Conservation (phyloP, 2,888 invertebrate genomes). For the Hemistola chrysoprasaria region DNA sequence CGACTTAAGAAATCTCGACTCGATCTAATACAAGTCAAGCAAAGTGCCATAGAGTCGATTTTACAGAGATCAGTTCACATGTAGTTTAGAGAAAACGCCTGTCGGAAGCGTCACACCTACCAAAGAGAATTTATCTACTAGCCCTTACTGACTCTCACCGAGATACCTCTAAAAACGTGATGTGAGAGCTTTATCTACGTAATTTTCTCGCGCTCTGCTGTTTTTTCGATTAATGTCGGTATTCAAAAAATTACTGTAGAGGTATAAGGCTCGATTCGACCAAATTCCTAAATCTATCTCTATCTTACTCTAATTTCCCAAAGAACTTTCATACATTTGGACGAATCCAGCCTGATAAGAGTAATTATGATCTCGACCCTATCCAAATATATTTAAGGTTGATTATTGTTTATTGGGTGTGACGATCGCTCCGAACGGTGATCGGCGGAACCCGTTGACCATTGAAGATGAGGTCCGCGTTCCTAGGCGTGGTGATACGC, state of each 20-base stretch:
- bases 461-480: slow-evolving; percentile 15
- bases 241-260: too few species aligned
- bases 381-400: neutral
- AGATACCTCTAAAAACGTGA: too few species aligned
- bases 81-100: slow-evolving; percentile 19
- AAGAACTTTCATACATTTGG: too few species aligned
- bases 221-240: too few species aligned
- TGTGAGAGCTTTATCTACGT: too few species aligned
- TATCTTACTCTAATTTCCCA: too few species aligned
- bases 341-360: neutral
- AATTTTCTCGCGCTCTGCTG: too few species aligned
- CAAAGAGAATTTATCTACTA: neutral
- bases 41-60: slow-evolving; percentile 19
- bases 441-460: slow-evolving; percentile 15
- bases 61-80: slow-evolving; percentile 17
- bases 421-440: slow-evolving; percentile 8
- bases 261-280: too few species aligned
- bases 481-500: slow-evolving; percentile 71
- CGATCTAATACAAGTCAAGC: slow-evolving; percentile 5
- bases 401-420: slow-evolving; percentile 4
- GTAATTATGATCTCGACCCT: slow-evolving; percentile 3
- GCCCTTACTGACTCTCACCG: too few species aligned
- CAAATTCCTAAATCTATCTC: too few species aligned
- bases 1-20: slow-evolving; percentile 32
- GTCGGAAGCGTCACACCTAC: slow-evolving; percentile 10